Evolutionary conservation across 2,797 vertebrate genomes (phyloP).

Genomic region (Phoebastria nigripes): DNA sequence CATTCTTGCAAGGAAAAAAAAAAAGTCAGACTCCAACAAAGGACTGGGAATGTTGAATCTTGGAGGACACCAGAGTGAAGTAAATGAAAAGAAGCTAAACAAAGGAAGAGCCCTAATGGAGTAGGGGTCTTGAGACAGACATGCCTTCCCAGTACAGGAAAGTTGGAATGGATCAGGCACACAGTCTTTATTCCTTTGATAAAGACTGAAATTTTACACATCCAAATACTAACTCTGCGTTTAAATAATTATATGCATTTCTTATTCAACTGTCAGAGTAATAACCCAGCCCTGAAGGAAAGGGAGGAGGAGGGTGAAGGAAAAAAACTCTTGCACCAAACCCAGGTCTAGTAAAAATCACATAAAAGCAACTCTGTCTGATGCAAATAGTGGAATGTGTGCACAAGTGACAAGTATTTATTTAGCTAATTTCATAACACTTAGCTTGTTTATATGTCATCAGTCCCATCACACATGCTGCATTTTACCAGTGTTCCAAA

Average conservation of each 20-base stretch:
- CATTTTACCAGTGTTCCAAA: constrained; percentile 67
- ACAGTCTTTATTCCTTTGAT: not conserved
- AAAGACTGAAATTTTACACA: not conserved
- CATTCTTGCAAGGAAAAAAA: not conserved
- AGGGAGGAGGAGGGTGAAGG: not conserved
- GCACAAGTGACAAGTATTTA: constrained; percentile 54
- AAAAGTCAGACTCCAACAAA: not conserved
- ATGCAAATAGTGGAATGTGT: constrained; percentile 8
- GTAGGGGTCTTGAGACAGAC: not conserved
- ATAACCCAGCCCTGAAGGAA: not conserved
- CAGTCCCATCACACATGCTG: constrained; percentile 71
- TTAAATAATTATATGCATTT: not conserved
- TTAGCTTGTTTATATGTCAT: constrained; percentile 68
- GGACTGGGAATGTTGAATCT: not conserved
- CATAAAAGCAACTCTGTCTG: not conserved
- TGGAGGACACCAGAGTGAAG: not conserved
- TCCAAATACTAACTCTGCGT: not conserved
- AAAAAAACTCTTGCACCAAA: not conserved
- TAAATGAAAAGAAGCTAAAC: constrained; percentile 6
- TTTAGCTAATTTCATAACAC: constrained; percentile 62
- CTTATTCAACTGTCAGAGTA: constrained; percentile 1
- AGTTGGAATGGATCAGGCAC: not conserved
- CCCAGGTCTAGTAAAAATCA: constrained; percentile 33
- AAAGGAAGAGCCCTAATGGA: not conserved
- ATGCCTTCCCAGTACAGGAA: not conserved